Conservation (phyloP, 2,797 vertebrate genomes). For the Oreochromis grahami region DNA sequence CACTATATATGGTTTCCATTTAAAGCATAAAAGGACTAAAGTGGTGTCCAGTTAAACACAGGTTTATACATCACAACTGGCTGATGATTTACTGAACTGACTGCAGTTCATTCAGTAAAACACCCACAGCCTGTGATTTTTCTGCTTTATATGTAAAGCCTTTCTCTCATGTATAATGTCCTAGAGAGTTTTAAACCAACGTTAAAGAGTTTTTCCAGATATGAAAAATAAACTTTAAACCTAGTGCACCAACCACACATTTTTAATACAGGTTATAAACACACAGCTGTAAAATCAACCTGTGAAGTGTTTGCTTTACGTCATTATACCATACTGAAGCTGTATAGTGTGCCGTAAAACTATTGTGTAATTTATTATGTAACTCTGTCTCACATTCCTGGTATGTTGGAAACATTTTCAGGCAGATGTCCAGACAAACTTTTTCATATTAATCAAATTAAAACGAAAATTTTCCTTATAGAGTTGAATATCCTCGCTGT, state of each 20-base stretch:
- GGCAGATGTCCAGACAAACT: background rate
- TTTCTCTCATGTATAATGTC: background rate
- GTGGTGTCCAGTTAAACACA: background rate
- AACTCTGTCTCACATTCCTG: background rate
- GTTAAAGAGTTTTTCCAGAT: background rate
- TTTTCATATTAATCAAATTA: background rate
- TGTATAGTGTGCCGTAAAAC: background rate
- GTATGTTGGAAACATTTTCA: background rate
- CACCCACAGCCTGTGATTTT: background rate
- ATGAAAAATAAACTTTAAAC: background rate
- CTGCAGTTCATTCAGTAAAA: background rate
- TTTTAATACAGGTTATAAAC: background rate
- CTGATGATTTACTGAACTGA: background rate
- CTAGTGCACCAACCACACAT: background rate
- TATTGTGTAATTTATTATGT: background rate
- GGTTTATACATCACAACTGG: background rate
- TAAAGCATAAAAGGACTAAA: background rate
- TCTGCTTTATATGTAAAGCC: background rate
- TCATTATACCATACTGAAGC: background rate
- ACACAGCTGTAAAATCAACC: background rate
- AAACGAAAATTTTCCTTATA: background rate
- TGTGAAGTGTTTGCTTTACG: background rate
- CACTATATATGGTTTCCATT: background rate
- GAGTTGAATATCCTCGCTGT: background rate
- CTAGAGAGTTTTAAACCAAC: background rate